phyloP scores from a whole-genome alignment of 2,113 vertebrate genomes.

The Ciconia maguari region DNA sequence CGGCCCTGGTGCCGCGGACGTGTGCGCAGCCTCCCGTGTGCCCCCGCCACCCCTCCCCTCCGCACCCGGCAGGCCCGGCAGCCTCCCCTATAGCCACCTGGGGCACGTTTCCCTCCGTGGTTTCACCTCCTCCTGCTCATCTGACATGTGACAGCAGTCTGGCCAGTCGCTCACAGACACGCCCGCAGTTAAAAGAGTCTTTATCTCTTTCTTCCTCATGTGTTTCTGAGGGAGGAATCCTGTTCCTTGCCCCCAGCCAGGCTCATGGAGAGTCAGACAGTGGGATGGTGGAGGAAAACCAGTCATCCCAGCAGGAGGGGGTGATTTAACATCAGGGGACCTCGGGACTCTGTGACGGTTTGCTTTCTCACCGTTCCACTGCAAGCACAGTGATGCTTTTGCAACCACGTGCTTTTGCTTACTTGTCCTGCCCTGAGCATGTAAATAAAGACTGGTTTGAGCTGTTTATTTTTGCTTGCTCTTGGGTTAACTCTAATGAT shows the following conservation, averaged over 20 bases:
- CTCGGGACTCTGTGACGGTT: not conserved
- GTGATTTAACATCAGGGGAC: not conserved
- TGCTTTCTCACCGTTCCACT: not conserved
- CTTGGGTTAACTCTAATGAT: not conserved
- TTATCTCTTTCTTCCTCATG: not conserved
- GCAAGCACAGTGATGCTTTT: not conserved
- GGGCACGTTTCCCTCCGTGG: rapidly evolving
- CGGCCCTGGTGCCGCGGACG: rapidly evolving
- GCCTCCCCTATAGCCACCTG: rapidly evolving
- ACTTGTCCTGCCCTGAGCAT: not conserved
- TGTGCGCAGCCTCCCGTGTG: rapidly evolving
- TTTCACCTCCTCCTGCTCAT: too few relatives aligned
- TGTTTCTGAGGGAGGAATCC: not conserved
- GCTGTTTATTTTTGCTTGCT: not conserved
- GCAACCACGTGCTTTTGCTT: not conserved
- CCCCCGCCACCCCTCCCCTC: rapidly evolving
- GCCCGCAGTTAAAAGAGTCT: not conserved
- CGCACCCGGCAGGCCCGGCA: not conserved
- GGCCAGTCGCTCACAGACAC: not conserved
- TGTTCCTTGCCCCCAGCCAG: not conserved
- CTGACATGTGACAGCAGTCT: not conserved
- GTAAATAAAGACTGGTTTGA: not conserved
- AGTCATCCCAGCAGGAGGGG: not conserved
- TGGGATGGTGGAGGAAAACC: not conserved
- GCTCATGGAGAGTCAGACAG: not conserved